Conservation (phyloP, 1,140 invertebrate genomes). For the Drosophila rhopaloa region DNA sequence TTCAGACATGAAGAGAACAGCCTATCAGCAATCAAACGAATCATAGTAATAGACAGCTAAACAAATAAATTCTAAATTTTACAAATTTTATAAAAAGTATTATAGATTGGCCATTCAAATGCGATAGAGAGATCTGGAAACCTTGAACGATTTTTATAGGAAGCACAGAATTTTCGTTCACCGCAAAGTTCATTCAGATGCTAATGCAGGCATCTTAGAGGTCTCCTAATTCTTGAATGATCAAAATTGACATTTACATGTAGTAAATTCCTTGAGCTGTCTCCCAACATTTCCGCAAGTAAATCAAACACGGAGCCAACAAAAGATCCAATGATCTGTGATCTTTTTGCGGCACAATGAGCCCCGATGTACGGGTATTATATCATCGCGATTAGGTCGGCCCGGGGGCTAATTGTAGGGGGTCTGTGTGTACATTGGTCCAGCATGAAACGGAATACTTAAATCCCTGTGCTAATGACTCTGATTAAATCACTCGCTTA, state of each 20-base stretch:
- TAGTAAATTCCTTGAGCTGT: conserved; percentile 33
- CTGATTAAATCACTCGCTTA: conserved; percentile 46
- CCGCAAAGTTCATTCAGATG: conserved; percentile 39
- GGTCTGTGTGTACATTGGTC: conserved; percentile 9
- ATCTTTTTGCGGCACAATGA: conserved; percentile 39
- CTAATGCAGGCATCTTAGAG: conserved; percentile 17
- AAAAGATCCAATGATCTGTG: conserved; percentile 35
- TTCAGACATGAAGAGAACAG: background rate
- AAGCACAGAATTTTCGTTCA: conserved; percentile 22
- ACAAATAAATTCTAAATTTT: background rate
- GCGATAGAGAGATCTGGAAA: conserved; percentile 7
- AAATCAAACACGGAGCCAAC: conserved; percentile 26
- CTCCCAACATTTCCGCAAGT: conserved; percentile 30
- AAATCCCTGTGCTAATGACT: conserved; percentile 38
- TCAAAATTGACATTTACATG: conserved; percentile 37
- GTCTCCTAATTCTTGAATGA: background rate
- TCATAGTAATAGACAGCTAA: background rate
- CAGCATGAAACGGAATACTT: conserved; percentile 71
- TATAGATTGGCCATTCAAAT: background rate
- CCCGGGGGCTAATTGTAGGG: conserved; percentile 59
- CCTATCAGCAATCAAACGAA: too few relatives aligned
- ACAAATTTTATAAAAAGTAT: background rate
- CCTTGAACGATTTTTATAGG: conserved; percentile 8
- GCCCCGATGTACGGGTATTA: conserved; percentile 24
- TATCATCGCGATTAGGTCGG: conserved; percentile 23